Evolutionary conservation across 2,888 invertebrate genomes (phyloP).

Genomic region (Tridacna crocea): DNA sequence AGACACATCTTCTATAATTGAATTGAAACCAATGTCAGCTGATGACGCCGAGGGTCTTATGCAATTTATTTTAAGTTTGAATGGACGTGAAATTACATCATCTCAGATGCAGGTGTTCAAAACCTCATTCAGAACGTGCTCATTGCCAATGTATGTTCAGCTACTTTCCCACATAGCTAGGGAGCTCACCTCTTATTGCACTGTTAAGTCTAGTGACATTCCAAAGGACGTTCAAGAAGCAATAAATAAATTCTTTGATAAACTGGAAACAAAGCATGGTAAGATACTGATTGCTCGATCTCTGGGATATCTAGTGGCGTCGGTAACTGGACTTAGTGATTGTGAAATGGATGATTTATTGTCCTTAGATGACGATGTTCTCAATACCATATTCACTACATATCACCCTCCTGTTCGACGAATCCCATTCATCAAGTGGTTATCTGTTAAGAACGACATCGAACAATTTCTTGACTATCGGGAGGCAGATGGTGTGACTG

Average conservation of each 20-base stretch:
- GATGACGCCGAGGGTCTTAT: conserved; percentile 64
- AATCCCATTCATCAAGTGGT: conserved; percentile 78
- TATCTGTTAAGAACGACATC: conserved; percentile 77
- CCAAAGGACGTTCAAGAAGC: conserved; percentile 68
- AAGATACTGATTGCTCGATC: conserved; percentile 69
- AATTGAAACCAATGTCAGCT: conserved; percentile 50
- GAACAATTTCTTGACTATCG: conserved; percentile 70
- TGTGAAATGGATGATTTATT: conserved; percentile 83
- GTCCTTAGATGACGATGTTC: conserved; percentile 81
- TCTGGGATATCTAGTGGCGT: conserved; percentile 79
- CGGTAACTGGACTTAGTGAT: conserved; percentile 81
- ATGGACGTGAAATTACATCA: conserved; percentile 68
- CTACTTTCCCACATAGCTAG: conserved; percentile 71
- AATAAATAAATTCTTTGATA: conserved; percentile 72
- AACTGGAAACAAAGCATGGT: conserved; percentile 77
- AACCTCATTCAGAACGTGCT: conserved; percentile 69
- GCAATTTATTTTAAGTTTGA: conserved; percentile 59
- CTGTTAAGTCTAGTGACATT: conserved; percentile 42
- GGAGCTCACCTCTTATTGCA: conserved; percentile 66
- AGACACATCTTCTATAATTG: conserved; percentile 44
- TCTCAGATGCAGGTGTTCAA: conserved; percentile 71
- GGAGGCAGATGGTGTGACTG: conserved; percentile 77
- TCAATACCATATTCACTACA: conserved; percentile 69
- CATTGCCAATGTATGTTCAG: conserved; percentile 75
- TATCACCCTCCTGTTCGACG: conserved; percentile 72